Evolutionary conservation across 2,888 invertebrate species (phyloP).

Genomic region (Eulithis prunata): DNA sequence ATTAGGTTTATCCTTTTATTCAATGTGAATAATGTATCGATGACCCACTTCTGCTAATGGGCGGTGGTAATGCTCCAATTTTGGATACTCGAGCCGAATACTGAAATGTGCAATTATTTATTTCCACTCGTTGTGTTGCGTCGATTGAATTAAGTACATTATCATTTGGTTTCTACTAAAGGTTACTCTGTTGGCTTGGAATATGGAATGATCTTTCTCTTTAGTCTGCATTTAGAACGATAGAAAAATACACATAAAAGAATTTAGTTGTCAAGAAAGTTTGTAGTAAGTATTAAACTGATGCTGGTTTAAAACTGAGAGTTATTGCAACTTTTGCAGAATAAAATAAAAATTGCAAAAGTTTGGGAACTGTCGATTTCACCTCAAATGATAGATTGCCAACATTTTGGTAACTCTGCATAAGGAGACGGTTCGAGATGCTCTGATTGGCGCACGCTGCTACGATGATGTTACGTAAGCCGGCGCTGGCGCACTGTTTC

Average conservation of each 20-base stretch:
- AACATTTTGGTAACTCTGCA: slow-evolving; percentile 48
- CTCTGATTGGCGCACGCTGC: slow-evolving; percentile 71
- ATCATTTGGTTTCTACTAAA: background rate
- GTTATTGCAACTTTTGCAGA: no score
- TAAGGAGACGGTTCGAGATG: slow-evolving; percentile 58
- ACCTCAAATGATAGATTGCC: slow-evolving; percentile 23
- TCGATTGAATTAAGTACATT: background rate
- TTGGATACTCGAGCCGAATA: slow-evolving; percentile 11
- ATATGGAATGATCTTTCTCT: background rate
- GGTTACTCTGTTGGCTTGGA: slow-evolving; percentile 1
- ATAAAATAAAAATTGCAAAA: no score
- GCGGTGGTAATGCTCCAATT: slow-evolving; percentile 23
- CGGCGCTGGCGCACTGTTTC: slow-evolving; percentile 48
- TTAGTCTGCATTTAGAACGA: no score
- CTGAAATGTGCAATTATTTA: slow-evolving; percentile 10
- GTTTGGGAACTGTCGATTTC: slow-evolving; percentile 10
- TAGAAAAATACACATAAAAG: no score
- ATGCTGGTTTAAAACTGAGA: no score
- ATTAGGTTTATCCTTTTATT: slow-evolving; percentile 32
- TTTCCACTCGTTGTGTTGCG: slow-evolving; percentile 7
- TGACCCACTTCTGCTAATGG: slow-evolving; percentile 37
- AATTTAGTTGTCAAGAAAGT: no score
- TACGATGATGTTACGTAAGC: slow-evolving; percentile 54
- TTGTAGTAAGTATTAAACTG: no score
- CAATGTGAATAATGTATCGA: slow-evolving; percentile 33